phyloP scores from a whole-genome alignment of 2,797 vertebrate species.

The Myotis findleyi region DNA sequence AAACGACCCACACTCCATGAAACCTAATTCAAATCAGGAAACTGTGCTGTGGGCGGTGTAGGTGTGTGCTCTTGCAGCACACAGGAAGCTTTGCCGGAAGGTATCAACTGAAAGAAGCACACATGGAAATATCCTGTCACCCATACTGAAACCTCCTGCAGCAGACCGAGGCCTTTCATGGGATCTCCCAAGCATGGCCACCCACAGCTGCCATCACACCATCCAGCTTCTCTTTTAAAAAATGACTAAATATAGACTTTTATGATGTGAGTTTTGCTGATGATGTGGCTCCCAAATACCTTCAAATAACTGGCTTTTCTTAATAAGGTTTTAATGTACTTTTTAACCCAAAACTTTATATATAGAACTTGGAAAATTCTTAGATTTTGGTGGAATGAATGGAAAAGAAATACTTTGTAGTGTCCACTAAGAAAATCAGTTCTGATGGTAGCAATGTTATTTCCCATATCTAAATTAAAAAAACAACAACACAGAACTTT shows the following conservation, averaged over 20 bases:
- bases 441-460: not conserved
- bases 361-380: not conserved
- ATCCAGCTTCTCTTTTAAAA: conserved; percentile 59
- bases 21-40: conserved; percentile 68
- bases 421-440: conserved; percentile 5
- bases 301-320: conserved; percentile 19
- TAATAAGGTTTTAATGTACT: not conserved
- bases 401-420: not conserved
- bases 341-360: not conserved
- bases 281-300: not conserved
- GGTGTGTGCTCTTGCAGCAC: conserved; percentile 34
- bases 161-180: conserved; percentile 66
- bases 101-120: conserved; percentile 82
- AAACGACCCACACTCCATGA: not conserved
- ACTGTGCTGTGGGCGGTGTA: conserved; percentile 62
- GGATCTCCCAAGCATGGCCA: conserved; percentile 82
- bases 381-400: not conserved
- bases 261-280: not conserved
- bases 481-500: not conserved
- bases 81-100: conserved; percentile 79
- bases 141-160: conserved; percentile 77
- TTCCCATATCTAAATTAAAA: not conserved
- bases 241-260: not conserved
- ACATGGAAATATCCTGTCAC: conserved; percentile 81
- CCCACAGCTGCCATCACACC: conserved; percentile 73